phyloP scores from a whole-genome alignment of 1,140 invertebrate species.

The Idris sp. region DNA sequence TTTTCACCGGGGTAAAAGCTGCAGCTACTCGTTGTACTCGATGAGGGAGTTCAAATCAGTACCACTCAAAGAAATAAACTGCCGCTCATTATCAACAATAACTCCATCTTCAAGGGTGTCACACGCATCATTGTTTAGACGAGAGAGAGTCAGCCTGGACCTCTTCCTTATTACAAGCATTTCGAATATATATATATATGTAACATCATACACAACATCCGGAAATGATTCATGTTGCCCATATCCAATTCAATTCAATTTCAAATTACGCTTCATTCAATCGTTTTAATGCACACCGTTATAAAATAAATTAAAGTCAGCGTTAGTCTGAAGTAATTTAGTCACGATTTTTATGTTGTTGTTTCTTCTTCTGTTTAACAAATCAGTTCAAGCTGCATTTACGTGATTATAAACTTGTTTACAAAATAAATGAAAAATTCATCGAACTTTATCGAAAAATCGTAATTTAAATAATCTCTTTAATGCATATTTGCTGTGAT shows the following conservation, averaged over 20 bases:
- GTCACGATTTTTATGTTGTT: slow-evolving; percentile 1
- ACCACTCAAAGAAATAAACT: slow-evolving; percentile 77
- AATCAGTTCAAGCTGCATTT: too few relatives aligned
- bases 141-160: slow-evolving; percentile 62
- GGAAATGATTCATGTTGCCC: slow-evolving; percentile 57
- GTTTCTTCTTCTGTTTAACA: too few relatives aligned
- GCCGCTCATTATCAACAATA: slow-evolving; percentile 76
- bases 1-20: slow-evolving; percentile 8
- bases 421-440: too few relatives aligned
- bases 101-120: slow-evolving; percentile 75
- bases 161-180: slow-evolving; percentile 70
- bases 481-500: too few relatives aligned
- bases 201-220: slow-evolving; percentile 42
- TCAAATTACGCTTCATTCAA: slow-evolving; percentile 44
- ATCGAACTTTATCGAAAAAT: too few relatives aligned
- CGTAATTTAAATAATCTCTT: too few relatives aligned
- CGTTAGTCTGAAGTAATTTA: slow-evolving; percentile 2
- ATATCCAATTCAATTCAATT: slow-evolving; percentile 52
- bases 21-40: slow-evolving; percentile 14
- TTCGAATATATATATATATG: slow-evolving; percentile 41
- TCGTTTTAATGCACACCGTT: slow-evolving; percentile 18
- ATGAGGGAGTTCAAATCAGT: slow-evolving; percentile 69
- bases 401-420: neutral
- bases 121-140: slow-evolving; percentile 68
- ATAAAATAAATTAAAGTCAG: slow-evolving; percentile 31